Conservation (phyloP, 2,888 invertebrate genomes). For the Apoda limacodes region DNA sequence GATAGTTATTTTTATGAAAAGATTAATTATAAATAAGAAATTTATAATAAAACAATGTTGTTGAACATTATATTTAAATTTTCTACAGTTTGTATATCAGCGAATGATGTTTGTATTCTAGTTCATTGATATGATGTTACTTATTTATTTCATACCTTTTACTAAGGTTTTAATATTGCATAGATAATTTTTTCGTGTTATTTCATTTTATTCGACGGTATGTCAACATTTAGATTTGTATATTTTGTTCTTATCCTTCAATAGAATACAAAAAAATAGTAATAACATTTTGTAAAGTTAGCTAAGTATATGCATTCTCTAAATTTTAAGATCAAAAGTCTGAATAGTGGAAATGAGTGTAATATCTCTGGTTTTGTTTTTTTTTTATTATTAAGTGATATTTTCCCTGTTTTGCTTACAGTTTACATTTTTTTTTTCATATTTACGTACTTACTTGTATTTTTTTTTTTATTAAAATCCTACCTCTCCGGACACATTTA, state of each 20-base stretch:
- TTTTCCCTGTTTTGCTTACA: slow-evolving; percentile 8
- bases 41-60: slow-evolving; percentile 16
- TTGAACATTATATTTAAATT: slow-evolving; percentile 19
- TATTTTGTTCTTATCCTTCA: slow-evolving; percentile 15
- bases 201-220: slow-evolving; percentile 8
- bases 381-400: slow-evolving; percentile 11
- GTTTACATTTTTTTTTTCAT: slow-evolving; percentile 5
- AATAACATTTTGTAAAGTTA: slow-evolving; percentile 16
- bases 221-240: too few relatives aligned
- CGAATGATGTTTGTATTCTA: slow-evolving; percentile 21
- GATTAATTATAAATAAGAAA: too few relatives aligned
- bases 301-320: slow-evolving; percentile 22
- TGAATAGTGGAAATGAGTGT: slow-evolving; percentile 13
- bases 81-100: slow-evolving; percentile 17
- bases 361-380: slow-evolving; percentile 7
- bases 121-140: slow-evolving; percentile 5
- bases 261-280: slow-evolving; percentile 12
- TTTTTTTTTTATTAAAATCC: slow-evolving; percentile 25
- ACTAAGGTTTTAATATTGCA: slow-evolving; percentile 15
- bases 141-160: slow-evolving; percentile 2
- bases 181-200: slow-evolving; percentile 11
- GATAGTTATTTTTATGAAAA: too few relatives aligned
- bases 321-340: slow-evolving; percentile 20
- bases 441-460: slow-evolving; percentile 11
- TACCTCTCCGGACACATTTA: slow-evolving; percentile 26